Percentiles rank a stretch among this genome's conserved stretches.
These are phyloP conservation scores for Pithys albifrons DNA, from an alignment of 2,113 vertebrate species.

Conservation along the genomic window DNA sequence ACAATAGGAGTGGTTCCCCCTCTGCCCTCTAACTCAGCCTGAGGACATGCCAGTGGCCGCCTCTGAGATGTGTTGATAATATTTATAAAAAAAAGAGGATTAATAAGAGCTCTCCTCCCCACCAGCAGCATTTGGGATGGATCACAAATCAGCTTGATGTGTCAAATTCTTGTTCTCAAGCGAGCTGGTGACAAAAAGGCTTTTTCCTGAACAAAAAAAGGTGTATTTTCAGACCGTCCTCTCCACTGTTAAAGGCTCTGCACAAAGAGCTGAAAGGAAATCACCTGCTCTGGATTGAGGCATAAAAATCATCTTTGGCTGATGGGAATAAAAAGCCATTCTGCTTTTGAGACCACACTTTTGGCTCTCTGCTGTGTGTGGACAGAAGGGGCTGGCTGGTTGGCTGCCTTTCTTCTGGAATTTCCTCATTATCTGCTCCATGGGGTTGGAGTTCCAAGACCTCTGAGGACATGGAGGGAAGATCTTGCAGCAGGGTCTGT, in stretches of 20 bases:
- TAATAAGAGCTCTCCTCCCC: background rate
- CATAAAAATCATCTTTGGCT: background rate
- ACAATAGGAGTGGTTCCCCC: constrained; percentile 25
- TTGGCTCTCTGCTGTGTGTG: background rate
- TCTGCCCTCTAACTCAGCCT: constrained; percentile 5
- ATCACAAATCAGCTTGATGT: background rate
- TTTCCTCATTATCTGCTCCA: background rate
- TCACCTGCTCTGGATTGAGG: background rate
- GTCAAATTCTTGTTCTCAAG: background rate
- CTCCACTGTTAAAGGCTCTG: background rate
- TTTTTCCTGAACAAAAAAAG: constrained; percentile 12
- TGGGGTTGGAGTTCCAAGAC: background rate
- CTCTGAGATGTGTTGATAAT: background rate
- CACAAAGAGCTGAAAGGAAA: constrained; percentile 36
- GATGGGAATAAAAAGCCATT: background rate
- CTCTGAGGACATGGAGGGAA: background rate
- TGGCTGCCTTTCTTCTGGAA: background rate
- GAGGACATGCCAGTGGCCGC: background rate
- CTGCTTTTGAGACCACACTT: background rate
- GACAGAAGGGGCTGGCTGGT: background rate
- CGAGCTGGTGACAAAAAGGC: background rate
- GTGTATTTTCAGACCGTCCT: background rate
- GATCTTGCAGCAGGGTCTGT: background rate
- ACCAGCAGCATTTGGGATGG: accelerated
- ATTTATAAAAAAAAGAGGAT: constrained; percentile 30